Evolutionary conservation across 1,140 invertebrate genomes (phyloP), one percentile per base, ranked within the genome.

Genomic region (Choristoneura fumiferana): DNA sequence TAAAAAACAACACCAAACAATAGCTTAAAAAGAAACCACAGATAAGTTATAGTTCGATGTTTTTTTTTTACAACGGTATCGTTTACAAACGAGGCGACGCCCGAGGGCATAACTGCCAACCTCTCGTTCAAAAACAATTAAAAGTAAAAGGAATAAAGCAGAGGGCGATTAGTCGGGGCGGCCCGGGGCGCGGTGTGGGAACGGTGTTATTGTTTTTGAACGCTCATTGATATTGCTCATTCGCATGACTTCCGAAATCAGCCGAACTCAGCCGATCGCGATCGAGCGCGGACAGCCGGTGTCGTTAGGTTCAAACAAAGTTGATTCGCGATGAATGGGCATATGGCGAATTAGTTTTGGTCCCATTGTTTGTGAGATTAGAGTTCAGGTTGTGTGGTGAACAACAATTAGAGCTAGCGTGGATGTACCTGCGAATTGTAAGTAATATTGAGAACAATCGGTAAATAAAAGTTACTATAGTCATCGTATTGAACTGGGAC

Each of bases 91-190:
- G 35, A 18, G 52, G 55, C 65, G 65, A 59, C 73, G 76, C 78
- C 78, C 68, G 63, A 45, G 68, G 80, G 73, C 77, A 60, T 58
- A 57, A 45, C 73, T 60, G 69, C 71, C 73, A 67, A 65, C 81
- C 78, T 76, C 73, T 64, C 71, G 66, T 73, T 76, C 65, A 58
- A 74, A 85, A 86, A 84, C 81, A 82, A 84, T 84, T 82, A 84
- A 67, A 71, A 65, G 66, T 71, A 73, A 77, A 73, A 78, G 76
- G 71, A 74, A 73, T 63, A 73, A 72, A 53, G 49, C 33, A 49
- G 29, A 35, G 54, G 49, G 57, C 17, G 17, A 13, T 33, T 49
- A 49, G 14, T 53, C 45, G 69, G 63, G 66, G 49, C 56, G 69
- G 76, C 80, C 80, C 59, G 78, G 73, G 84, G 81, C 76, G 76